These are phyloP conservation scores for Oreochromis niloticus DNA, from an alignment of 2,113 vertebrate genomes.

Conservation along the genomic window DNA sequence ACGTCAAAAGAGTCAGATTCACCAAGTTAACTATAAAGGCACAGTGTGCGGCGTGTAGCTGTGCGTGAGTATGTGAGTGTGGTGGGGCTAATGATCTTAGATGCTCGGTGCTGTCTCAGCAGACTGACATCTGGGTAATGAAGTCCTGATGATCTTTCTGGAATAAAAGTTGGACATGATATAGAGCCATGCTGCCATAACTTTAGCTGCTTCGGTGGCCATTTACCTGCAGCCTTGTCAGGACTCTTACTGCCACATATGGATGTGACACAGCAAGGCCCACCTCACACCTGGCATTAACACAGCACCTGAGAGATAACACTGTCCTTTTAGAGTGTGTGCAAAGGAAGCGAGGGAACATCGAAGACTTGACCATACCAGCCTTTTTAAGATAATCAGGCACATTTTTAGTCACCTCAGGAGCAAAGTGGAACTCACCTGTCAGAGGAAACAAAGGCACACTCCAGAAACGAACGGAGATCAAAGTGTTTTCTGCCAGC, in stretches of 20 bases:
- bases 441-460: not conserved
- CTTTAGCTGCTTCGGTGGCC: not conserved
- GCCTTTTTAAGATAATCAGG: not conserved
- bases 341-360: not conserved
- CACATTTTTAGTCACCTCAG: not conserved
- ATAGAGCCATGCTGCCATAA: not conserved
- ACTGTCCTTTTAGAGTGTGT: not conserved
- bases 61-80: not conserved
- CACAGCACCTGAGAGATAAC: not conserved
- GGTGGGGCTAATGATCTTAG: conserved; percentile 19
- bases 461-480: not conserved
- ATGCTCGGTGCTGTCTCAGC: conserved; percentile 9
- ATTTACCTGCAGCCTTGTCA: not conserved
- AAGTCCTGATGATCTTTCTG: conserved; percentile 56
- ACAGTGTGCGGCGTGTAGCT: not conserved
- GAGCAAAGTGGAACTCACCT: not conserved
- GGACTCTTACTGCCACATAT: not conserved
- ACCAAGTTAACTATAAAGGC: conserved; percentile 46
- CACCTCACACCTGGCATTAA: not conserved
- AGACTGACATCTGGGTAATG: conserved; percentile 64
- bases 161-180: conserved; percentile 17
- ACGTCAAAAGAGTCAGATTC: conserved; percentile 49
- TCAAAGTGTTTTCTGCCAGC: not conserved
- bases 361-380: not conserved
- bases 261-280: not conserved